Percentiles rank a stretch among this genome's conserved stretches.
phyloP scores from a whole-genome alignment of 2,113 vertebrate genomes.

The Drymodes brunneopygia region DNA sequence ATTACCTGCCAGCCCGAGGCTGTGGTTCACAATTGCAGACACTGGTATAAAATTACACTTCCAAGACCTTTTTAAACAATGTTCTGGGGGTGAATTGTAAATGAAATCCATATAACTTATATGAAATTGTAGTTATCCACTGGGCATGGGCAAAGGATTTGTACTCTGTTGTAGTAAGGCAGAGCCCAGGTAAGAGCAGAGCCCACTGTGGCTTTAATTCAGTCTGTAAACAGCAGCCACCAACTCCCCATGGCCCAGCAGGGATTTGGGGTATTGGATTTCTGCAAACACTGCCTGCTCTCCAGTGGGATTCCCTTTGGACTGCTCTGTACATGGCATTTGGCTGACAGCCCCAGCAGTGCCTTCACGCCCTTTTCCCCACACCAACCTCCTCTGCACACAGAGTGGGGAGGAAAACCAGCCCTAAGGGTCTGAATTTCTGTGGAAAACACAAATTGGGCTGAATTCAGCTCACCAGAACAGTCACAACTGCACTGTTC shows the following conservation, averaged over 20 bases:
- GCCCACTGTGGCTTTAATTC: background rate
- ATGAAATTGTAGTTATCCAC: background rate
- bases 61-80: slow-evolving; percentile 31
- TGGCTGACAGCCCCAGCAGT: background rate
- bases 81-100: background rate
- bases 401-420: background rate
- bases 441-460: background rate
- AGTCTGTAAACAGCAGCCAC: background rate
- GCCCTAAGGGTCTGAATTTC: background rate
- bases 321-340: background rate
- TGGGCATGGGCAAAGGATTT: background rate
- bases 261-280: background rate
- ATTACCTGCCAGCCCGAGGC: slow-evolving; percentile 29
- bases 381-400: background rate
- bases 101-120: background rate
- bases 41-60: slow-evolving; percentile 3
- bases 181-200: background rate
- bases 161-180: background rate
- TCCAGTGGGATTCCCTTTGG: background rate
- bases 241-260: accelerated
- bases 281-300: background rate
- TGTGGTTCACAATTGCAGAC: slow-evolving; percentile 2
- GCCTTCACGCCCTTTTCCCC: background rate
- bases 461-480: background rate
- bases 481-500: background rate